Evolutionary conservation across 2,797 vertebrate species (phyloP).

Genomic region (Trematomus bernacchii): DNA sequence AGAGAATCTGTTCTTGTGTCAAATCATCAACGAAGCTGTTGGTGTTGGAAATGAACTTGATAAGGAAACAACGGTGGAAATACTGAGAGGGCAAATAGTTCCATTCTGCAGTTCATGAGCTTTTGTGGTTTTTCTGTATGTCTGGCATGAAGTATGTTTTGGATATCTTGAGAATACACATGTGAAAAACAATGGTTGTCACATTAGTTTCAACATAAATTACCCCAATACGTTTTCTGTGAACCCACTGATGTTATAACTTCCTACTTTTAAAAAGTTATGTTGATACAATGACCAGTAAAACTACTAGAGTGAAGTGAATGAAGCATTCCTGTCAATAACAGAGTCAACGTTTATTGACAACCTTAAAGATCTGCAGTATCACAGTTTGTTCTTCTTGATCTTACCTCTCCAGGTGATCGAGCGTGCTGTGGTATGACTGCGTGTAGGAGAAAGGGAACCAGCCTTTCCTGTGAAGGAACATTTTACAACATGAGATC

Average conservation of each 20-base stretch:
- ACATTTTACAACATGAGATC: slow-evolving; percentile 2
- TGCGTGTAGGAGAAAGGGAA: slow-evolving; percentile 92
- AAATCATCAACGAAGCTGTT: slow-evolving; percentile 51
- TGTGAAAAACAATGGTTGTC: slow-evolving; percentile 12
- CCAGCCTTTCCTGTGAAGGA: slow-evolving; percentile 89
- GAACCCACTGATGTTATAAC: slow-evolving; percentile 1
- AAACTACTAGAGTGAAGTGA: slow-evolving; percentile 6
- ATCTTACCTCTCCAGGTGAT: slow-evolving; percentile 81
- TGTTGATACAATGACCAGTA: not conserved
- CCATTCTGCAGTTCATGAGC: slow-evolving; percentile 1
- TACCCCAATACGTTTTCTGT: slow-evolving; percentile 4
- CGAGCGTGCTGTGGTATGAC: slow-evolving; percentile 74
- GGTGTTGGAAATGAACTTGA: slow-evolving; percentile 35
- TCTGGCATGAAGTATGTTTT: slow-evolving; percentile 28
- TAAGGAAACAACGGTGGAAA: slow-evolving; percentile 26
- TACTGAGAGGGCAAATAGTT: slow-evolving; percentile 4
- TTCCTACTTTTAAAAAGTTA: not conserved
- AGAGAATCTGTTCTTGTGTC: slow-evolving; percentile 33
- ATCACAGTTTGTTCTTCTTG: slow-evolving; percentile 1
- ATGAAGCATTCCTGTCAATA: slow-evolving; percentile 14
- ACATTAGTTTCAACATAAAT: slow-evolving; percentile 27
- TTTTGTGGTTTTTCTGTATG: not conserved
- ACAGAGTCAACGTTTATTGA: slow-evolving; percentile 11
- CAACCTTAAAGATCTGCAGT: not conserved
- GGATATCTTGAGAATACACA: slow-evolving; percentile 18